Base-by-base conservation (phyloP, 2,797 vertebrate genomes). In the Setipinna tenuifilis region DNA sequence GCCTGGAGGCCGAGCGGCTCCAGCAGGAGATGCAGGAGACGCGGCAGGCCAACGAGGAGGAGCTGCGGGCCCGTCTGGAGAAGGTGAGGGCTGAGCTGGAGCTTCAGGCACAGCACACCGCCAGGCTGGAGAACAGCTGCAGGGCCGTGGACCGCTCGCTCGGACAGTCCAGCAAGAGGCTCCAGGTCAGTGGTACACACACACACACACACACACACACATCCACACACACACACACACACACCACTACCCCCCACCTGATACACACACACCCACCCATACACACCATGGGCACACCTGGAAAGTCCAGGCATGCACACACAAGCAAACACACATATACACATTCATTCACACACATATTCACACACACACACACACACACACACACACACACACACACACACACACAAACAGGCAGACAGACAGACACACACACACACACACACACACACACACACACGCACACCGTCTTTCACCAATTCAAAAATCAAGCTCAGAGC, bases 131-230 rank as follows among this genome's bases (percentile, higher is more conserved):
- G 90, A 98, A 95, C 41, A 96, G 97, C 88, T 97, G 96, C 92
- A 96, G 96, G 92, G 97, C 97, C 0, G 94, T 99, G 87, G 98
- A 99, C 71, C 94, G 96, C 35, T 98, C 97, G 3, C 94, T 99
- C 28, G 96, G 97, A 88, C 98, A 98, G 91, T 97, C 97, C 44
- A 93, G 95, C 92, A 96, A 95, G 85, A 94, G 95, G 88, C 90
- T 99, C 85, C 96, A 98, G 97, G 98, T 98, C 89, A 95, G 93
- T 68, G 7, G 54, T 44, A 71, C 5, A 57, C 81, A 58, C 25
- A 59, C 31, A 28, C 25, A 31, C 57, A 50, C 54, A 57, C 31
- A 81, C 59, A 83, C 3, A 78, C 12, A 31, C 68, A 75, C 25
- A 16, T 16, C 35, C 31, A 75, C 65, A 65, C 23, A 61, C 19